These are phyloP conservation scores for Agriopis leucophaearia DNA, from an alignment of 2,888 invertebrate genomes.

Conservation along the genomic window DNA sequence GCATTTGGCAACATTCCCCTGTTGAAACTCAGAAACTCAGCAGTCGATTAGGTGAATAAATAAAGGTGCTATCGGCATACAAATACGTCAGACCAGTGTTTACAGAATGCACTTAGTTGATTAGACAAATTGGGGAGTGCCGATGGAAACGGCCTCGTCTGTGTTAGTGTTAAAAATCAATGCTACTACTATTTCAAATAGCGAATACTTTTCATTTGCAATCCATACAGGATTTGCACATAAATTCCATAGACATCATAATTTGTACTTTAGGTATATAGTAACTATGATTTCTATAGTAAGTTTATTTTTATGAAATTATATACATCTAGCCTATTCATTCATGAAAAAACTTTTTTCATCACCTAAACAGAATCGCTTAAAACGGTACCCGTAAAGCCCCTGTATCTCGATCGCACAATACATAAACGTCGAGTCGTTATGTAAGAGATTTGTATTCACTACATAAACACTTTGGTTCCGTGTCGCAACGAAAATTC, in stretches of 20 bases:
- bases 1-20: conserved; percentile 22
- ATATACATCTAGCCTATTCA: no score
- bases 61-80: conserved; percentile 34
- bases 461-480: conserved; percentile 31
- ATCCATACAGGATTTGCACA: not conserved
- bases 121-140: conserved; percentile 17
- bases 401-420: conserved; percentile 54
- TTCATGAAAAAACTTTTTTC: no score
- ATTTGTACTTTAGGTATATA: not conserved
- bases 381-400: no score
- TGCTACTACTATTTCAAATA: not conserved
- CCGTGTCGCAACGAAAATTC: conserved; percentile 31
- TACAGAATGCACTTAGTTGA: conserved; percentile 35
- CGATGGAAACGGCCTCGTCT: conserved; percentile 7
- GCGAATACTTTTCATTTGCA: not conserved
- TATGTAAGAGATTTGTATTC: conserved; percentile 52
- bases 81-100: conserved; percentile 32
- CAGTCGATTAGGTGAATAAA: conserved; percentile 39
- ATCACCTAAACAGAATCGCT: no score
- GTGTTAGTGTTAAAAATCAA: conserved; percentile 11
- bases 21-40: conserved; percentile 21
- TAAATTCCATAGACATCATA: not conserved
- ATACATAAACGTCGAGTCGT: conserved; percentile 64
- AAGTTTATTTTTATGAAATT: no score
- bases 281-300: no score